Evolutionary conservation across 2,113 vertebrate species (phyloP).

Genomic region (Apaloderma vittatum): DNA sequence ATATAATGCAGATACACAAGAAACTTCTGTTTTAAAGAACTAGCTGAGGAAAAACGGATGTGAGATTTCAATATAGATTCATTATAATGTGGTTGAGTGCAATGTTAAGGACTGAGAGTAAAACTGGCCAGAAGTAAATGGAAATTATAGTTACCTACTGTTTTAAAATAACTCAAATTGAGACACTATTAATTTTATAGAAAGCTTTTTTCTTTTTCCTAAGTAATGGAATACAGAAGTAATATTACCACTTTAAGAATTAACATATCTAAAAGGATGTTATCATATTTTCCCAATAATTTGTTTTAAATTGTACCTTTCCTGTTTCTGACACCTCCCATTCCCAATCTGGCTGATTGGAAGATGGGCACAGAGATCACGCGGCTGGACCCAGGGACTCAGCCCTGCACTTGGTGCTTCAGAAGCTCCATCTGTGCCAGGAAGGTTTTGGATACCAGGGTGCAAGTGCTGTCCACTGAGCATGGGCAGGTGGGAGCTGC

Average conservation of each 20-base stretch:
- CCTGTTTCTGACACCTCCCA: accelerated
- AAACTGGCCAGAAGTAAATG: neutral
- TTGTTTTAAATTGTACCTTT: neutral
- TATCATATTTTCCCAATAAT: accelerated
- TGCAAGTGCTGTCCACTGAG: accelerated
- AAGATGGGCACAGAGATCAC: accelerated
- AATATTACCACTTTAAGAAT: neutral
- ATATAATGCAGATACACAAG: neutral
- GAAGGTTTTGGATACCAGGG: accelerated
- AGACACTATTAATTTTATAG: neutral
- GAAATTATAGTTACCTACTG: neutral
- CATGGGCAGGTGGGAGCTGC: accelerated
- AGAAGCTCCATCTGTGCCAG: accelerated
- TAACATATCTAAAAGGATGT: neutral
- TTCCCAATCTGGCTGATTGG: neutral
- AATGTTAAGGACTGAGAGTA: neutral
- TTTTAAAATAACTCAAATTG: neutral
- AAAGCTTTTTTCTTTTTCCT: neutral
- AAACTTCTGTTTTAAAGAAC: constrained; percentile 1
- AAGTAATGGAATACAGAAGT: neutral
- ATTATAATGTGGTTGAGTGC: neutral
- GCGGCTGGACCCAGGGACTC: accelerated
- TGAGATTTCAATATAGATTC: neutral
- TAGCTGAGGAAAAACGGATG: neutral
- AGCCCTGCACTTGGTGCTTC: accelerated